Conservation (phyloP, 2,888 invertebrate genomes). For the Rhagonycha lutea region DNA sequence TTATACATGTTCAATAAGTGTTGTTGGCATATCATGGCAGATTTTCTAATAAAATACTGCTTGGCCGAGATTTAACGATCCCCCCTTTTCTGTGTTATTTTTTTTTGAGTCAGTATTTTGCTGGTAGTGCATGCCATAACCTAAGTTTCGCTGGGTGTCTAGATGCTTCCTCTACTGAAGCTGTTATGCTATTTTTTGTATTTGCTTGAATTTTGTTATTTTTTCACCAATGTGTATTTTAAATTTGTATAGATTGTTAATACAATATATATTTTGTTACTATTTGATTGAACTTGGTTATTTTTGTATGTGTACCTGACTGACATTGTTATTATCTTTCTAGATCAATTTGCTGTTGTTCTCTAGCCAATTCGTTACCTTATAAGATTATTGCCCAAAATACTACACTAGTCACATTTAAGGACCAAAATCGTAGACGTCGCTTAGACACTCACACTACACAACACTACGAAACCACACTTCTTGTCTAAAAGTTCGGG, state of each 20-base stretch:
- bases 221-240: constrained; percentile 52
- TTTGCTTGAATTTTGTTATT: constrained; percentile 47
- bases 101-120: constrained; percentile 43
- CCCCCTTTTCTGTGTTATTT: constrained; percentile 21
- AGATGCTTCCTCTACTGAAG: constrained; percentile 50
- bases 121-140: constrained; percentile 41
- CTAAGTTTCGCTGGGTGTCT: constrained; percentile 45
- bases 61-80: constrained; percentile 24
- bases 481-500: not conserved
- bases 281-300: constrained; percentile 46
- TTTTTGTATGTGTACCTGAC: constrained; percentile 37
- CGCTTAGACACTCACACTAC: not conserved
- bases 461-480: not conserved
- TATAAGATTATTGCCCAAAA: constrained; percentile 5
- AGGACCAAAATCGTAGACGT: not conserved
- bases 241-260: constrained; percentile 56
- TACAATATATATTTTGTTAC: constrained; percentile 65
- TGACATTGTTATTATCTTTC: constrained; percentile 31
- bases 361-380: constrained; percentile 32
- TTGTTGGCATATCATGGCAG: constrained; percentile 55
- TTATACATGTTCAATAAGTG: constrained; percentile 31
- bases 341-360: constrained; percentile 29
- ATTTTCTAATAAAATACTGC: constrained; percentile 37
- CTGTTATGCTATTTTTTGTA: constrained; percentile 42
- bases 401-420: not conserved